Evolutionary conservation across 2,888 invertebrate species (phyloP).

Genomic region (Dicyrtoma fusca): DNA sequence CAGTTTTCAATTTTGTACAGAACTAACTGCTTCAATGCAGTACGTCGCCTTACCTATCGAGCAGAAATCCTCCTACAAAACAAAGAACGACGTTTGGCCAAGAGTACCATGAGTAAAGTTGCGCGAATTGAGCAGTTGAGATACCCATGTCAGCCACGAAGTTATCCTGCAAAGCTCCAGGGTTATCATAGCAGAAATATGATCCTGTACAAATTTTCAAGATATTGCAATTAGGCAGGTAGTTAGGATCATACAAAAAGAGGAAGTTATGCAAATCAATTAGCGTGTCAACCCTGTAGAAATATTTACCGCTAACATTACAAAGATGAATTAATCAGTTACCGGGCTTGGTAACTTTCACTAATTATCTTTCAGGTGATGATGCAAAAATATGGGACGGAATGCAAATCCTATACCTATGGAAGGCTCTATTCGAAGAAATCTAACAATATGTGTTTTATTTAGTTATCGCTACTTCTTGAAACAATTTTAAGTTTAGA

Average conservation of each 20-base stretch:
- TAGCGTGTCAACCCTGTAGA: no score
- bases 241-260: neutral
- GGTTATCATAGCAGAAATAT: conserved; percentile 97
- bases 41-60: conserved; percentile 71
- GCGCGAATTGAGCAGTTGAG: conserved; percentile 79
- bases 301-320: no score
- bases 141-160: conserved; percentile 80
- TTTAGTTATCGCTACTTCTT: no score
- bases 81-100: conserved; percentile 97
- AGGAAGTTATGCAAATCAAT: conserved; percentile 3
- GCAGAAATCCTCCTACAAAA: conserved; percentile 93
- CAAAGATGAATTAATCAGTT: neutral
- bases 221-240: neutral
- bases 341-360: neutral
- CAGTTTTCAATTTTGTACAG: no score
- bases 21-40: no score
- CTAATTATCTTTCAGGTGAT: no score
- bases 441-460: no score
- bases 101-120: conserved; percentile 91
- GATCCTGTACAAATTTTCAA: conserved; percentile 69
- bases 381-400: no score
- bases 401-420: no score
- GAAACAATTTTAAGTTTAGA: no score
- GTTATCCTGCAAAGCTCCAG: conserved; percentile 86
- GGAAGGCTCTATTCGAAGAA: no score